Evolutionary conservation across 2,113 vertebrate species (phyloP), one percentile per base, ranked within the genome.

Genomic region (Megaleporinus macrocephalus): DNA sequence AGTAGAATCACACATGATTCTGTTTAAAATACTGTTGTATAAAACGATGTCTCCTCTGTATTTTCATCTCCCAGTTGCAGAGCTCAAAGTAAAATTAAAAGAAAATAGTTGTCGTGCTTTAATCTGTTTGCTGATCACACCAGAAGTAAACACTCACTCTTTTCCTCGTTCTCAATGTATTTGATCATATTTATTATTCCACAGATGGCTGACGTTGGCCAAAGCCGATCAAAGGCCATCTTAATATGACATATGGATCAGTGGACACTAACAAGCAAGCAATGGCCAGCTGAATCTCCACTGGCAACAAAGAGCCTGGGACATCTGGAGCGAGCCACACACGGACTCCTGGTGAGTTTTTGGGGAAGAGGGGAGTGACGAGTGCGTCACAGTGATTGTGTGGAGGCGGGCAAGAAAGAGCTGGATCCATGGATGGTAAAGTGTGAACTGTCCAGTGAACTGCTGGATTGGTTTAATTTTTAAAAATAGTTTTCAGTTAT

Each of bases 161-260:
- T n/a, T 55, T 1, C 18, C n/a, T 3, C 27, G 26, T 41, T 65
- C 59, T 41, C 47, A 66, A 57, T 36, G 15, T 22, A 5, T 81
- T 65, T 47, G 77, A 57, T 36, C 6, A 15, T 79, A 63, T 80
- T 75, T 55, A 18, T 63, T 73, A 5, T 80, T 73, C 24, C 53
- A 72, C 51, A 24, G 30, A 53, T 71, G 66, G 36, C 41, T 36
- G 66, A 10, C 20, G 27, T 16, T 22, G 29, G 76, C 77, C 63
- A 27, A 12, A 55, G 75, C 62, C 83, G 77, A 85, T 87, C 81
- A 83, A 85, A 85, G 77, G 24, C 77, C 53, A 30, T 78, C 63
- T 83, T 83, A 73, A 79, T 63, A 78, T 83, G 83, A 84, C 86
- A 87, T 87, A 85, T 85, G 86, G 83, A 85, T 85, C 83, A 83